A percentile compares a stretch with the other conserved stretches of the same genome.
phyloP scores from a whole-genome alignment of 1,140 invertebrate species.

The Drosophila kikkawai region DNA sequence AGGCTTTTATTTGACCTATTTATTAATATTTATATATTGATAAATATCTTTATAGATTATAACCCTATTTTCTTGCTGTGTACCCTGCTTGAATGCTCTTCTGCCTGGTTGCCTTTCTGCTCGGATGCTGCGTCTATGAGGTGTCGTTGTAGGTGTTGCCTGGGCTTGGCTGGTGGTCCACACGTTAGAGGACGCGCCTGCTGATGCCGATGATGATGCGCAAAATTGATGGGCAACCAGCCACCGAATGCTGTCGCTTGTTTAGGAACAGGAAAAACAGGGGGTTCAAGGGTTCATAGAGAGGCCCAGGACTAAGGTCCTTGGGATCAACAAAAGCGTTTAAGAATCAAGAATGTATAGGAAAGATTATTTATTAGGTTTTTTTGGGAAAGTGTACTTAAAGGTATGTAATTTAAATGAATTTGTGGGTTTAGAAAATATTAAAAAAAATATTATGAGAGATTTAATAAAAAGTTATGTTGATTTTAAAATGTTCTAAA shows the following conservation, averaged over 20 bases:
- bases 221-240: conserved; percentile 73
- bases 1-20: too few species aligned
- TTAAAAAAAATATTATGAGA: background rate
- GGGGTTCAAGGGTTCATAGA: background rate
- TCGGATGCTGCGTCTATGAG: conserved; percentile 59
- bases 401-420: background rate
- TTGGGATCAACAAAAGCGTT: background rate
- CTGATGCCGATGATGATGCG: conserved; percentile 69
- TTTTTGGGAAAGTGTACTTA: too few species aligned
- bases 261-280: background rate
- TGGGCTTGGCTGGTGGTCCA: conserved; percentile 74
- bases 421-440: background rate
- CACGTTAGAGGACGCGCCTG: conserved; percentile 63
- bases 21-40: background rate
- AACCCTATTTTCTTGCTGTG: conserved; percentile 3
- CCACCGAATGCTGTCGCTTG: conserved; percentile 55
- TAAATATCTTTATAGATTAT: background rate
- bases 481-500: background rate
- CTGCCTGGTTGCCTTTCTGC: conserved; percentile 3
- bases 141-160: conserved; percentile 79
- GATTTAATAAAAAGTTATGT: background rate
- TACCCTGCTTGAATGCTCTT: conserved; percentile 14
- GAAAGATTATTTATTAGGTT: background rate
- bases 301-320: background rate
- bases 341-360: background rate